These are phyloP conservation scores for Drosophila histrio DNA, from an alignment of 2,888 invertebrate genomes.

Conservation along the genomic window DNA sequence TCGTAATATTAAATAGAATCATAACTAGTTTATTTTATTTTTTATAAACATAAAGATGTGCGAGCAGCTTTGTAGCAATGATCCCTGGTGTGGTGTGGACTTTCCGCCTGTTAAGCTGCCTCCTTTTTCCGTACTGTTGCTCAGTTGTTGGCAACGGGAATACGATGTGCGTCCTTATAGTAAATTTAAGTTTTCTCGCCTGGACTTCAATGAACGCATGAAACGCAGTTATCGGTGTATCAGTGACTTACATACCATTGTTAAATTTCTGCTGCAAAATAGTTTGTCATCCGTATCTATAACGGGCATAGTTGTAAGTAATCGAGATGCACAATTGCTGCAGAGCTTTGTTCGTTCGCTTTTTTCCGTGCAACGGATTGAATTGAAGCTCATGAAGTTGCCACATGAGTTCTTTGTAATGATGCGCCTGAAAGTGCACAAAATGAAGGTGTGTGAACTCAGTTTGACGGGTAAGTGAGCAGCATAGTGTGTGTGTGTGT, in stretches of 20 bases:
- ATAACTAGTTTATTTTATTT: neutral
- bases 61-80: slow-evolving; percentile 50
- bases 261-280: slow-evolving; percentile 65
- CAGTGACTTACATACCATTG: slow-evolving; percentile 71
- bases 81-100: slow-evolving; percentile 1
- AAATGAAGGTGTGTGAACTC: slow-evolving; percentile 59
- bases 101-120: slow-evolving; percentile 10
- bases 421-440: slow-evolving; percentile 50
- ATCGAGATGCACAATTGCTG: slow-evolving; percentile 39
- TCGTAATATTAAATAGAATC: neutral
- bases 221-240: slow-evolving; percentile 58
- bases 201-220: slow-evolving; percentile 76
- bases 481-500: fast-evolving
- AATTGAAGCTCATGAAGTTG: slow-evolving; percentile 67
- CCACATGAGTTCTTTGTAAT: slow-evolving; percentile 67
- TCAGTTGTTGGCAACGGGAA: slow-evolving; percentile 83
- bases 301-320: slow-evolving; percentile 45
- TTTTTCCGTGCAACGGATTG: slow-evolving; percentile 44
- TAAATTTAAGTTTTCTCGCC: slow-evolving; percentile 71
- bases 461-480: slow-evolving; percentile 65
- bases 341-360: slow-evolving; percentile 60
- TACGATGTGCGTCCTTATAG: slow-evolving; percentile 79
- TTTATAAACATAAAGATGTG: slow-evolving; percentile 48
- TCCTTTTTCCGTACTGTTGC: slow-evolving; percentile 57
- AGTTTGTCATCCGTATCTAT: slow-evolving; percentile 45